phyloP scores from a whole-genome alignment of 2,113 vertebrate genomes.

The Scalopus aquaticus region DNA sequence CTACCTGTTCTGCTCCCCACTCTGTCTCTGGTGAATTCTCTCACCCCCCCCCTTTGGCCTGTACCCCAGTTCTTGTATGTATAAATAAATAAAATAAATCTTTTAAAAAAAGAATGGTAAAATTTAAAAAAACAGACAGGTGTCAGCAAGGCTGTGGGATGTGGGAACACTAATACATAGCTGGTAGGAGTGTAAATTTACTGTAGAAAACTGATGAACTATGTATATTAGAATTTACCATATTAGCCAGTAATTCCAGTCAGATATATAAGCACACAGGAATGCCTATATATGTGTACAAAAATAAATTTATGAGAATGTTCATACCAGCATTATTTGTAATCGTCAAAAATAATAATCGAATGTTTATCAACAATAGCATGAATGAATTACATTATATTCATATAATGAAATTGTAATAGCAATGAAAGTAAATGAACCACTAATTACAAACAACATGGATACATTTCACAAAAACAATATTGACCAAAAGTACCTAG shows the following conservation, averaged over 20 bases:
- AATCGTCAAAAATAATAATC: neutral
- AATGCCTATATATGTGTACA: neutral
- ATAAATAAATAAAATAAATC: too few species aligned
- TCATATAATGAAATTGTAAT: neutral
- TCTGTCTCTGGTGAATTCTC: too few species aligned
- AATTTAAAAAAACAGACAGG: neutral
- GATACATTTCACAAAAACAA: neutral
- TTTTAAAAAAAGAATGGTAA: too few species aligned
- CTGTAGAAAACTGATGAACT: neutral
- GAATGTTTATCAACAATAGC: neutral
- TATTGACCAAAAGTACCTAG: neutral
- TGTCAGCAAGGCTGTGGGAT: neutral
- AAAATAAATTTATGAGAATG: neutral
- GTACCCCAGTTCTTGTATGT: too few species aligned
- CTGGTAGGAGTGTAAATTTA: neutral
- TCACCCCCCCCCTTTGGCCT: too few species aligned
- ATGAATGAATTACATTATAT: slow-evolving; percentile 26
- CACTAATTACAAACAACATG: neutral
- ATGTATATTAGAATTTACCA: neutral
- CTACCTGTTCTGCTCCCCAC: too few species aligned
- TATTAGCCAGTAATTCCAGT: neutral
- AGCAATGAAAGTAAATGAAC: neutral
- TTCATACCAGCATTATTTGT: neutral
- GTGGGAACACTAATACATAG: neutral
- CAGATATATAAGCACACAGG: neutral